A percentile compares a stretch with the other conserved stretches of the same genome.
Evolutionary conservation across 2,888 invertebrate genomes (phyloP).

Genomic region (Zygaena filipendulae): DNA sequence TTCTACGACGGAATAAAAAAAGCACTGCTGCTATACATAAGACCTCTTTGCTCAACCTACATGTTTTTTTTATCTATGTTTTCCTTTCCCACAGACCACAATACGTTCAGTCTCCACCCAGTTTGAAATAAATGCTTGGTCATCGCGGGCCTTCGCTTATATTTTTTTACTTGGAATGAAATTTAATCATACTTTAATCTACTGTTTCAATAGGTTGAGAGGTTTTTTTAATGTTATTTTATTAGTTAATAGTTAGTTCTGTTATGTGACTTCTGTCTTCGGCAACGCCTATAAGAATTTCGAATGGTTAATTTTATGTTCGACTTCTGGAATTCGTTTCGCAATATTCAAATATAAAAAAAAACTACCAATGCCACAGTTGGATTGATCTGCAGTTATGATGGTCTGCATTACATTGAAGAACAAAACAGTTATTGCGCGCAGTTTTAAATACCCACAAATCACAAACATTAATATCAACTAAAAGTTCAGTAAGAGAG

Average conservation of each 20-base stretch:
- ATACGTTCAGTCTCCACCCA: slow-evolving; percentile 32
- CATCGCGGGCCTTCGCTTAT: slow-evolving; percentile 30
- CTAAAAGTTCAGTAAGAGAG: too few relatives aligned
- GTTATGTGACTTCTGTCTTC: slow-evolving; percentile 22
- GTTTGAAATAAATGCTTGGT: slow-evolving; percentile 34
- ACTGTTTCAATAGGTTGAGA: slow-evolving; percentile 43
- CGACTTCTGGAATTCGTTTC: too few relatives aligned
- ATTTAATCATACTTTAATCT: slow-evolving; percentile 62
- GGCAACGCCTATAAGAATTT: not conserved
- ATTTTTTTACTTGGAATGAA: slow-evolving; percentile 34
- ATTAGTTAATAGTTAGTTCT: slow-evolving; percentile 20
- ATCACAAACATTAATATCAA: too few relatives aligned
- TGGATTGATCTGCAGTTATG: too few relatives aligned
- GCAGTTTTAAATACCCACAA: too few relatives aligned
- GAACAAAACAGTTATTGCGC: too few relatives aligned
- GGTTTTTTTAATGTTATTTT: slow-evolving; percentile 20
- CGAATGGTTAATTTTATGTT: not conserved
- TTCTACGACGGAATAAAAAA: slow-evolving; percentile 18
- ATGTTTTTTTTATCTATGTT: slow-evolving; percentile 29
- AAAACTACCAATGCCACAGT: too few relatives aligned
- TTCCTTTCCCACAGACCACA: slow-evolving; percentile 31
- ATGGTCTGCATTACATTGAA: too few relatives aligned
- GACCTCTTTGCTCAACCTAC: slow-evolving; percentile 26
- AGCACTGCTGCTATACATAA: slow-evolving; percentile 27
- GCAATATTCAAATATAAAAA: too few relatives aligned